Conservation (phyloP, 2,888 invertebrate genomes). For the Ochropleura plecta region DNA sequence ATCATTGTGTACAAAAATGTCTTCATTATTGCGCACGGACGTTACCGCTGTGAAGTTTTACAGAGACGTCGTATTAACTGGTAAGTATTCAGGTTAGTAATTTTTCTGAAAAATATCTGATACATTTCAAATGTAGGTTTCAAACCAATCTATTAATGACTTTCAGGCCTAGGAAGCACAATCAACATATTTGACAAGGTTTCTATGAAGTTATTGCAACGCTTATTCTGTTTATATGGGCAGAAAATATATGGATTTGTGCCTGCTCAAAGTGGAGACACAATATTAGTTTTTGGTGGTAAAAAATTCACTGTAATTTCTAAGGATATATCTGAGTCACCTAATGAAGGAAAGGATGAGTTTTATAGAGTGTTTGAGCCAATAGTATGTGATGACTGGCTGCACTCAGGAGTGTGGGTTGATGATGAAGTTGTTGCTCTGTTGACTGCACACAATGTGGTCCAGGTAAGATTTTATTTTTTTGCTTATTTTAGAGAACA, state of each 20-base stretch:
- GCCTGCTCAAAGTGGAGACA: constrained; percentile 68
- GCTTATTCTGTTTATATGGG: constrained; percentile 77
- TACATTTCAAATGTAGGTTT: not conserved
- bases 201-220: constrained; percentile 67
- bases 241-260: constrained; percentile 91
- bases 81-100: constrained; percentile 76
- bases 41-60: constrained; percentile 88
- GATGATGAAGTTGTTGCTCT: constrained; percentile 86
- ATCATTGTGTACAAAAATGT: constrained; percentile 40
- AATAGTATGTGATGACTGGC: constrained; percentile 91
- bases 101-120: not conserved
- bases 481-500: not conserved
- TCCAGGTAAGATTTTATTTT: constrained; percentile 79
- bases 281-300: constrained; percentile 90
- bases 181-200: constrained; percentile 77
- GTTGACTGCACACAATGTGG: constrained; percentile 92
- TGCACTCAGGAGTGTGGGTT: constrained; percentile 91
- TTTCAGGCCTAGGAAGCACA: constrained; percentile 90
- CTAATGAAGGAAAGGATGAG: constrained; percentile 48
- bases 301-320: constrained; percentile 85
- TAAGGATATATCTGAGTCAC: constrained; percentile 32
- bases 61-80: constrained; percentile 83
- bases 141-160: not conserved
- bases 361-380: constrained; percentile 69
- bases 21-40: constrained; percentile 80